Base-by-base conservation (phyloP, 1,140 invertebrate genomes). In the Drosophila novamexicana region DNA sequence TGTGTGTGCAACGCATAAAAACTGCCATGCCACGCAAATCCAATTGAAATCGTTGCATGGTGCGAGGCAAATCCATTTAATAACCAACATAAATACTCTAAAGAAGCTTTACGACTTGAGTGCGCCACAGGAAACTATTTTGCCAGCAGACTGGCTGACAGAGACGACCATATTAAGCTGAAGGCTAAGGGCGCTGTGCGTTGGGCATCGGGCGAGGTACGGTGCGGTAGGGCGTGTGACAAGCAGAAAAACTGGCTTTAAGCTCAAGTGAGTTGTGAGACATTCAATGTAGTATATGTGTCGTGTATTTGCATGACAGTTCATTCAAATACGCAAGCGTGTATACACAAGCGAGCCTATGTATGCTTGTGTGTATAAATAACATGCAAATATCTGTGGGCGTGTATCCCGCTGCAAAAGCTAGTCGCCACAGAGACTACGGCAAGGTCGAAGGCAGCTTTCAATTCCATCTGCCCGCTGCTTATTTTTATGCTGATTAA, bases 11-110 rank as follows among this genome's bases (percentile, higher is more conserved):
- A 12, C 45, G 52, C 37, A 69, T 67, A 70, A 66, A 73, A 73
- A 61, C 72, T 73, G 75, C 70, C 79, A 77, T 39, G 66, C 59
- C 62, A 71, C 65, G 66, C 65, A 88, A 88, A 89, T 89, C 77
- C 83, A 88, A 88, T 89, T 89, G 83, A 80, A 88, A 88, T 80
- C 84, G 69, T 75, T 77, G 68, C 74, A 68, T 83, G 75, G 59
- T 65, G 79, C 54, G 73, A 80, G 63, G 57, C 29, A 80, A 89
- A 88, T 88, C 83, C 84, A 88, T 89, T 88, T 88, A 88, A 88
- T 88, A 88, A 89, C 84, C 83, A 69, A 84, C 83, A 88, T 88
- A 88, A 88, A 88, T 88, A 84, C 84, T 75, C 74, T 75, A 79
- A 80, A 75, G 84, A 63, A 82, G 84, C 84, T 84, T 88, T 88